These are phyloP conservation scores for Halcyon leucocephala DNA, from an alignment of 2,797 vertebrate species.

Conservation along the genomic window DNA sequence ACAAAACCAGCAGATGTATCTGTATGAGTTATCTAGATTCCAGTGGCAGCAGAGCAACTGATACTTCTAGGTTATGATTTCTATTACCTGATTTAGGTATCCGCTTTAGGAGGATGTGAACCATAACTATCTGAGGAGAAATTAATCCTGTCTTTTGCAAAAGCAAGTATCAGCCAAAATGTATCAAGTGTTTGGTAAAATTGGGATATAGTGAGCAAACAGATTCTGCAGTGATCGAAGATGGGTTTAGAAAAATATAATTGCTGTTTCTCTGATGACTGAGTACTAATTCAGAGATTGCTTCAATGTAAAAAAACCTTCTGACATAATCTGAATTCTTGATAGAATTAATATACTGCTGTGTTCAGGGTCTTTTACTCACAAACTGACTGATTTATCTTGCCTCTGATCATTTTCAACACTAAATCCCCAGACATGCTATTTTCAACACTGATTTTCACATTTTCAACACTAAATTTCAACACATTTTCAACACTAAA, in stretches of 20 bases:
- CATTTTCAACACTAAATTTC: too few species aligned
- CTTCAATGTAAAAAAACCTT: not conserved
- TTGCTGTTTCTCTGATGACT: not conserved
- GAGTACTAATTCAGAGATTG: not conserved
- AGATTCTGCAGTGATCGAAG: not conserved
- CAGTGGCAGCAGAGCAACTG: not conserved
- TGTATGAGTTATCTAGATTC: not conserved
- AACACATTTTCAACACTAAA: not conserved
- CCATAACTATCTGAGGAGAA: not conserved
- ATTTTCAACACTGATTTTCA: too few species aligned
- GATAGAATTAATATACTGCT: not conserved
- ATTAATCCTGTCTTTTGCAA: not conserved
- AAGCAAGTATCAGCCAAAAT: not conserved
- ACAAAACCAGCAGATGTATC: not conserved
- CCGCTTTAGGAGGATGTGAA: not conserved
- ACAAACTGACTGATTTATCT: not conserved
- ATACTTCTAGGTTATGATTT: not conserved
- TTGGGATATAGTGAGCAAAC: not conserved
- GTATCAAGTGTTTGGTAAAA: not conserved
- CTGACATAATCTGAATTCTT: not conserved
- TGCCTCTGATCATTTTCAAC: not conserved
- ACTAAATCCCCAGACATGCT: not conserved
- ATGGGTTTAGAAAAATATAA: not conserved
- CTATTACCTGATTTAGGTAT: not conserved
- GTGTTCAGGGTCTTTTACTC: not conserved